These are phyloP conservation scores for Atherinosoma microstoma DNA, from an alignment of 2,797 vertebrate genomes.

Conservation along the genomic window DNA sequence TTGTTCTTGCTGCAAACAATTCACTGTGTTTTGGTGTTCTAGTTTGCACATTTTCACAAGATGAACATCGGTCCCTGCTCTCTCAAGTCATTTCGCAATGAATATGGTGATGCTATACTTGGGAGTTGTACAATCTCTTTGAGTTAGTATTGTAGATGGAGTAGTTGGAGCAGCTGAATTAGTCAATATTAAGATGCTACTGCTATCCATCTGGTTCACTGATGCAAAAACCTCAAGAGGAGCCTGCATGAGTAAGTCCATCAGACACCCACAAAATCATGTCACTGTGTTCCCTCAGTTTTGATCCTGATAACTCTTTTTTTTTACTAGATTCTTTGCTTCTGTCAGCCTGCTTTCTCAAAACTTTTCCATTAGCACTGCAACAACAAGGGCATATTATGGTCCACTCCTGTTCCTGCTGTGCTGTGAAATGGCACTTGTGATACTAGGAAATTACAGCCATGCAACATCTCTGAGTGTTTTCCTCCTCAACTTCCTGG, in stretches of 20 bases:
- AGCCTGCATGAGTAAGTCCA: constrained; percentile 7
- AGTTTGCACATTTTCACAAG: neutral
- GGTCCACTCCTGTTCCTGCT: constrained; percentile 26
- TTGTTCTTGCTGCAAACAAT: neutral
- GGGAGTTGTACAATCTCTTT: neutral
- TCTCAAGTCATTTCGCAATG: neutral
- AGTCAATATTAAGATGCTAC: constrained; percentile 7
- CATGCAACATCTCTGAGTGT: neutral
- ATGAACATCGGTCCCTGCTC: neutral
- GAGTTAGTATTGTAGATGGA: constrained; percentile 1
- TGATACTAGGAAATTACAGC: constrained; percentile 35
- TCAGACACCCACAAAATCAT: neutral
- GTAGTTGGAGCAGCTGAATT: constrained; percentile 13
- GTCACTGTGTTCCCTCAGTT: constrained; percentile 22
- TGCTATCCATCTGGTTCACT: constrained; percentile 12
- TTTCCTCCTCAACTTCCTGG: constrained; percentile 6
- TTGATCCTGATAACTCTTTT: neutral
- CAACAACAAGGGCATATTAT: neutral
- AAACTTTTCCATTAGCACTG: constrained; percentile 19
- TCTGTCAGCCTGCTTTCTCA: neutral
- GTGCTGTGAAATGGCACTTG: constrained; percentile 37
- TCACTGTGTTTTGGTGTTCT: neutral
- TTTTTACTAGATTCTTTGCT: neutral
- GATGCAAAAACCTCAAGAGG: constrained; percentile 8
- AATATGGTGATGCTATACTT: neutral